Evolutionary conservation across 1,140 invertebrate genomes (phyloP), one percentile per base, ranked within the genome.

Genomic region (Tetranychus urticae): DNA sequence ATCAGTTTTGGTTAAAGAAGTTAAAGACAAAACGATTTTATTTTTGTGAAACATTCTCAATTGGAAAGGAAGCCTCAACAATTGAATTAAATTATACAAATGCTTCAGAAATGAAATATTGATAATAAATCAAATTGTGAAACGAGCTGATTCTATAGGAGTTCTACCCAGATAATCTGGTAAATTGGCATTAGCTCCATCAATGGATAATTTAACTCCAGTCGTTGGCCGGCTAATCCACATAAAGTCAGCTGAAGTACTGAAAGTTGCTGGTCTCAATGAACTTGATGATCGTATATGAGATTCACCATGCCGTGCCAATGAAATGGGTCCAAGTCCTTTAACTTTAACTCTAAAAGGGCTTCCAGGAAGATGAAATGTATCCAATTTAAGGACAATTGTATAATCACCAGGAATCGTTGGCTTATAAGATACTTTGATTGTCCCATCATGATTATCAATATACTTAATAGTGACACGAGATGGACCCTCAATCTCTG

Each of bases 321-420:
- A 12, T 33, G 45, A 46, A 56, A 56, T 36, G 5, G 57, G 57
- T 7, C 33, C 57, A 8, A 14, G 14, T 14, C 57, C 57, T 31
- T 12, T 45, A 0, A 58, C 57, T 12, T 58, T 42, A 10, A 58
- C 57, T 31, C 42, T 33, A 45, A 45, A 58, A 1, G 57, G 57
- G 3, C 37, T 31, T 14, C 57, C 57, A 3, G 23, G 23, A 3
- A 58, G 7, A 45, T 46, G 36, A 31, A n/a, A 58, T 23, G 57
- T 58, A 34, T 58, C 34, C n/a, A 58, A 46, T 46, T 97, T 97
- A 54, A 97, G 74, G 71, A 96, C 96, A 64, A 97, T 80, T 70
- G 93, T 91, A 71, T 97, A 97, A 69, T 88, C 93, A 12, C 92
- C 92, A 0, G 92, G 92, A 71, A 97, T 90, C 0, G 89, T 92